These are phyloP conservation scores for Bombus consobrinus DNA, from an alignment of 1,140 invertebrate species.

Conservation along the genomic window DNA sequence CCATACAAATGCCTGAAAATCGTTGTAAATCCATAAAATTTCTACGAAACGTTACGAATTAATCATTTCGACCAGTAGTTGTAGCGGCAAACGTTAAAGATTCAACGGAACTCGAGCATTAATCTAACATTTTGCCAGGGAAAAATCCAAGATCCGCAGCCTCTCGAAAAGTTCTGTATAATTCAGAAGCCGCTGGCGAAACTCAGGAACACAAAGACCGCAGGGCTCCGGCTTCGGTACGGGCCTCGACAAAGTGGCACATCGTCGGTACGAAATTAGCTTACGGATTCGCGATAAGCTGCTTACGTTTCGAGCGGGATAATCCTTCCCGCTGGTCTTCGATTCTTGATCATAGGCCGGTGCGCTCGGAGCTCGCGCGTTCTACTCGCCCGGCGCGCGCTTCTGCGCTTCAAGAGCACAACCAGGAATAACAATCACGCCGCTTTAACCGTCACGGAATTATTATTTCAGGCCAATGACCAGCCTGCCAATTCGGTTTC, in stretches of 20 bases:
- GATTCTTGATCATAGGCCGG: slow-evolving; percentile 56
- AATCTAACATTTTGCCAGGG: not conserved
- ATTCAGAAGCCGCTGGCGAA: slow-evolving; percentile 40
- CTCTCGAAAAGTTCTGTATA: not conserved
- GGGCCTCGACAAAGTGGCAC: slow-evolving; percentile 61
- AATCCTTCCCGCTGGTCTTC: slow-evolving; percentile 62
- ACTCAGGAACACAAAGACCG: slow-evolving; percentile 39
- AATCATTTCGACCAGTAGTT: no score
- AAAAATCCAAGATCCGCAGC: not conserved
- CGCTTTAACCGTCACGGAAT: slow-evolving; percentile 65
- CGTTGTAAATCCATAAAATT: not conserved
- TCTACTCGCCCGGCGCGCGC: not conserved
- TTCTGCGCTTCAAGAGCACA: slow-evolving; percentile 17
- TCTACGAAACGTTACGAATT: no score
- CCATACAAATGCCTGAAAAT: not conserved
- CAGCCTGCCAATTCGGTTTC: slow-evolving; percentile 40
- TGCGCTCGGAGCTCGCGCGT: no score
- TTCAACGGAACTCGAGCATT: no score
- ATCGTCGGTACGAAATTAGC: slow-evolving; percentile 69
- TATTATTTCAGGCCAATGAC: slow-evolving; percentile 70
- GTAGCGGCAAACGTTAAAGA: no score
- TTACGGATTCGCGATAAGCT: slow-evolving; percentile 72
- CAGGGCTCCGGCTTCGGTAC: slow-evolving; percentile 26
- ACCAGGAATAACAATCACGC: slow-evolving; percentile 56
- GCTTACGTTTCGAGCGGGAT: slow-evolving; percentile 69